A percentile compares a stretch with the other conserved stretches of the same genome.
Evolutionary conservation across 2,113 vertebrate genomes (phyloP).

Genomic region (Hemicordylus capensis): DNA sequence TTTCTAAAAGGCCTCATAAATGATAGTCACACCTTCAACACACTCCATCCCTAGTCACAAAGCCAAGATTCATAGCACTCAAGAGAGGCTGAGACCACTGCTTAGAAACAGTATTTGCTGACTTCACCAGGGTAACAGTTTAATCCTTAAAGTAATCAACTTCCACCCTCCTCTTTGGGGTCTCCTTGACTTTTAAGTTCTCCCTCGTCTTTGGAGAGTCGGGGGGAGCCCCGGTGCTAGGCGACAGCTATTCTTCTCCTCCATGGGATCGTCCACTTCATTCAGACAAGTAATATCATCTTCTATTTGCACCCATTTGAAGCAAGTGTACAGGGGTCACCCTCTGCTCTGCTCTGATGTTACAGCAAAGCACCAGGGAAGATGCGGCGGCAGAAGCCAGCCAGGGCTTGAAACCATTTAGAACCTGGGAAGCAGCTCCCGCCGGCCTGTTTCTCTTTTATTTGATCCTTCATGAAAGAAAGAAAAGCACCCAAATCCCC

Average conservation of each 20-base stretch:
- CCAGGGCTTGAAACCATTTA: constrained; percentile 46
- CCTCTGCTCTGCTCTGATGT: constrained; percentile 57
- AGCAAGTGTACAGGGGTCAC: constrained; percentile 67
- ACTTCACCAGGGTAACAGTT: constrained; percentile 78
- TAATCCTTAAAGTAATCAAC: constrained; percentile 82
- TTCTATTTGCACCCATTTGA: constrained; percentile 76
- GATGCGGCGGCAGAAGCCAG: constrained; percentile 41
- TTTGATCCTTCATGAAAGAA: constrained; percentile 45
- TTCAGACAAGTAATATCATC: constrained; percentile 74
- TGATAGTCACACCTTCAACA: constrained; percentile 56
- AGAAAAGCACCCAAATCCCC: constrained; percentile 4
- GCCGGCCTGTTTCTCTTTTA: constrained; percentile 60
- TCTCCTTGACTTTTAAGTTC: constrained; percentile 72
- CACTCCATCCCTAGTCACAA: constrained; percentile 61
- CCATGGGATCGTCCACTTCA: constrained; percentile 74
- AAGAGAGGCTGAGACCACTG: constrained; percentile 72
- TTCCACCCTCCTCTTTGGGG: constrained; percentile 69
- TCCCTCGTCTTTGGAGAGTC: constrained; percentile 71
- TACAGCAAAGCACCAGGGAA: constrained; percentile 66
- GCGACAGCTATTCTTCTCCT: constrained; percentile 80
- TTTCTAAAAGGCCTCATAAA: constrained; percentile 57
- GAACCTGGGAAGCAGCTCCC: constrained; percentile 60
- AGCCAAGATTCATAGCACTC: constrained; percentile 72
- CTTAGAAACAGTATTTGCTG: constrained; percentile 81
- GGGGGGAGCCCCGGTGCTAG: constrained; percentile 54